Percentiles rank a stretch among this genome's conserved stretches.
phyloP scores from a whole-genome alignment of 2,113 vertebrate species.

The Menura novaehollandiae region DNA sequence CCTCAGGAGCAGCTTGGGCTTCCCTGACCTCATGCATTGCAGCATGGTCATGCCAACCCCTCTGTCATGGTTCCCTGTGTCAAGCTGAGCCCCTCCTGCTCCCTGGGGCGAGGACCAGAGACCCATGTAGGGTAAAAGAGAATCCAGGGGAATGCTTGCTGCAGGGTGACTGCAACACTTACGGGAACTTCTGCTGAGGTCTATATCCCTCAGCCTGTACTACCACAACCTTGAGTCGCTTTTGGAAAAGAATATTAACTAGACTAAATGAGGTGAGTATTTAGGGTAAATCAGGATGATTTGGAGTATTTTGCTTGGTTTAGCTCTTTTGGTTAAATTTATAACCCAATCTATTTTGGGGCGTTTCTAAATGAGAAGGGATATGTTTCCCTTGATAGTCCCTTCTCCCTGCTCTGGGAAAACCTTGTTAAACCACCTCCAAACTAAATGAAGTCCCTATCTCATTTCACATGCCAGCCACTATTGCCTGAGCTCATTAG shows the following conservation, averaged over 20 bases:
- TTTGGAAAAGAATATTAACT: background rate
- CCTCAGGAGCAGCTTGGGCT: background rate
- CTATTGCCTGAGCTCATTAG: background rate
- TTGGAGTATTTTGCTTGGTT: background rate
- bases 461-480: background rate
- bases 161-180: background rate
- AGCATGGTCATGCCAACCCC: background rate
- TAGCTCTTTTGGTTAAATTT: background rate
- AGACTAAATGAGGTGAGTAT: background rate
- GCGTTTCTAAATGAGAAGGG: background rate
- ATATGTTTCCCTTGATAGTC: background rate
- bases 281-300: background rate
- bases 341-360: background rate
- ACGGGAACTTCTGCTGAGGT: background rate
- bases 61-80: background rate
- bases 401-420: background rate
- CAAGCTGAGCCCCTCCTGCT: background rate
- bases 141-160: background rate
- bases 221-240: fast-evolving
- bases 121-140: background rate
- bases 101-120: background rate
- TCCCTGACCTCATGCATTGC: background rate
- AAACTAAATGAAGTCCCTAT: background rate
- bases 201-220: background rate
- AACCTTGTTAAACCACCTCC: background rate